A percentile compares a stretch with the other conserved stretches of the same genome.
Evolutionary conservation across 2,888 invertebrate species (phyloP).

Genomic region (Rhingia campestris): DNA sequence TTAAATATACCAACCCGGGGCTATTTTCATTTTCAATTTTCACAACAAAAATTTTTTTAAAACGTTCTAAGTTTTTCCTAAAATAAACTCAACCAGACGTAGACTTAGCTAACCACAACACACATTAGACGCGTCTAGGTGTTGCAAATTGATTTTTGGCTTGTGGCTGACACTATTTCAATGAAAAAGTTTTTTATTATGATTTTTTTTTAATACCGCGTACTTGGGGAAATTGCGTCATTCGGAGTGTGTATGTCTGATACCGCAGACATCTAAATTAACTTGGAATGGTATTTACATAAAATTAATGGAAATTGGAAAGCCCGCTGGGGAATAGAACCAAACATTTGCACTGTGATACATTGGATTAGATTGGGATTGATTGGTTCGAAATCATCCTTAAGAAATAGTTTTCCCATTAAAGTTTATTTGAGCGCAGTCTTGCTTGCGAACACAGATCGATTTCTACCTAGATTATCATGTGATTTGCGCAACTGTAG

Average conservation of each 20-base stretch:
- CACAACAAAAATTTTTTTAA: conserved; percentile 18
- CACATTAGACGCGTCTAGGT: conserved; percentile 51
- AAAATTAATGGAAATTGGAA: conserved; percentile 15
- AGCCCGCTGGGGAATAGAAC: neutral
- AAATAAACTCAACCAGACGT: conserved; percentile 29
- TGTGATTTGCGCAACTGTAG: neutral
- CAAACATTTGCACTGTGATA: neutral
- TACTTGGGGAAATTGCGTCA: conserved; percentile 53
- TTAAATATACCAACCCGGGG: conserved; percentile 31
- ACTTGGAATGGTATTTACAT: conserved; percentile 61
- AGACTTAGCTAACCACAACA: neutral
- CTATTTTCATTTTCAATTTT: conserved; percentile 46
- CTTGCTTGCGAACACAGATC: too few relatives aligned
- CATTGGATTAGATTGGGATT: too few relatives aligned
- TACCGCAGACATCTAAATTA: conserved; percentile 55
- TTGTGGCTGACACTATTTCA: conserved; percentile 43
- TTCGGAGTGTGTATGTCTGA: conserved; percentile 50
- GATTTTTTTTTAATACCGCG: conserved; percentile 15
- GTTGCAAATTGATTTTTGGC: conserved; percentile 52
- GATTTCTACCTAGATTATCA: too few relatives aligned
- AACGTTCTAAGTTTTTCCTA: neutral
- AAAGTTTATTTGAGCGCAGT: too few relatives aligned
- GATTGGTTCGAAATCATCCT: too few relatives aligned
- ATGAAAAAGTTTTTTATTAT: conserved; percentile 48
- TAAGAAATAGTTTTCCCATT: too few relatives aligned